Percentiles rank a stretch among this genome's conserved stretches.
Evolutionary conservation across 2,797 vertebrate genomes (phyloP).

Genomic region (Simalia tracyae): DNA sequence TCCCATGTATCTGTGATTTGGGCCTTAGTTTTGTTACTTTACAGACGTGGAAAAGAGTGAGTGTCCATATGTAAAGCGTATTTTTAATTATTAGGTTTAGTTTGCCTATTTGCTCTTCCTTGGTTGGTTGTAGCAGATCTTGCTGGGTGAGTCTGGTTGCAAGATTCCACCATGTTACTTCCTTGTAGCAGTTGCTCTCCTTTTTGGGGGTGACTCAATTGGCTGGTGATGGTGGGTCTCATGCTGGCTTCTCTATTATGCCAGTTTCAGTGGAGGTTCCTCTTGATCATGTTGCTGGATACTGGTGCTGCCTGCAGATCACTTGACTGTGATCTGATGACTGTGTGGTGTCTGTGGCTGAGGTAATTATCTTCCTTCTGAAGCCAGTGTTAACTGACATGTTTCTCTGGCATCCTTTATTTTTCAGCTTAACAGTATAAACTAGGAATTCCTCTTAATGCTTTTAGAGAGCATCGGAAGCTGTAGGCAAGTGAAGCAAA

Average conservation of each 20-base stretch:
- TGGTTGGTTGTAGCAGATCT: not conserved
- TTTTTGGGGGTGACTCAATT: not conserved
- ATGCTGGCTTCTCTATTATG: not conserved
- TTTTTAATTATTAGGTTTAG: not conserved
- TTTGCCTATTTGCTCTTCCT: not conserved
- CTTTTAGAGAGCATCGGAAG: not conserved
- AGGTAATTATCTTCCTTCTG: not conserved
- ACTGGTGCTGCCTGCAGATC: not conserved
- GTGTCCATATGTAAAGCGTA: not conserved
- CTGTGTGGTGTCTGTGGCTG: not conserved
- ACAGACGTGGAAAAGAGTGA: not conserved
- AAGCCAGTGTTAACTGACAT: not conserved
- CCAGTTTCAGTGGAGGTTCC: not conserved
- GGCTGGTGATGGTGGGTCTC: not conserved
- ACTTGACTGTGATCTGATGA: not conserved
- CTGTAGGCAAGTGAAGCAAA: not conserved
- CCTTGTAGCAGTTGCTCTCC: not conserved
- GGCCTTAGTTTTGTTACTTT: not conserved
- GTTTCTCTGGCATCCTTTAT: not conserved
- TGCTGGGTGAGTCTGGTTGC: not conserved
- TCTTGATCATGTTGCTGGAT: not conserved
- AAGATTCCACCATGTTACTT: not conserved
- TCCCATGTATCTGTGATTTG: not conserved
- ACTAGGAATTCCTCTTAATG: not conserved
- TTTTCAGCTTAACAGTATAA: not conserved